Evolutionary conservation across 2,113 vertebrate species (phyloP), one percentile per base, ranked within the genome.

Genomic region (Ginglymostoma cirratum): DNA sequence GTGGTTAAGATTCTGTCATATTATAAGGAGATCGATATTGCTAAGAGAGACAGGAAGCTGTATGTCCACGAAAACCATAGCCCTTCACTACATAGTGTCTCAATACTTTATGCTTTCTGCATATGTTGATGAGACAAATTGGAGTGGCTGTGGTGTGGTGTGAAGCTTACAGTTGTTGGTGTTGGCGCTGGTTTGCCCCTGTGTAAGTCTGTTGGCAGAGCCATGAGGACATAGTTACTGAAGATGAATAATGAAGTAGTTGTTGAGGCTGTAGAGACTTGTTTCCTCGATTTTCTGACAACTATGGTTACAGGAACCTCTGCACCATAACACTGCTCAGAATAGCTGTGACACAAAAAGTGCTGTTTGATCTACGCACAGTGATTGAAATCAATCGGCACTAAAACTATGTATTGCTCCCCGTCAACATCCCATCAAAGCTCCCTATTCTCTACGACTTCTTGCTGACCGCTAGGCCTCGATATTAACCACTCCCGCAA

Each of bases 1-100:
- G 86, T 89, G 48, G 86, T 89, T 89, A 48, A 89, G 86, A 21
- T 89, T 89, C 86, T 89, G 86, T 52, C 12, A 55, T 52, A 55
- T 89, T 52, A 55, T 12, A 27, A 55, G 86, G 19, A 55, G 86
- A 89, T 52, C 23, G 30, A 52, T 55, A 89, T 55, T 30, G 48
- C 45, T 30, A 27, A 30, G 48, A 45, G 24, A 89, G 48, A 89
- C 48, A 89, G 86, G 48, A 89, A 24, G 24, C 24, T 89, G 23
- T 45, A 55, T 2, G 23, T 30, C 86, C 48, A 89, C 24, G 7
- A 48, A 89, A 89, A 89, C 10, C 24, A 52, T 55, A 55, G 30
- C 86, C 27, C 21, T 14, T 52, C 24, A 30, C 0, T 55, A 14
- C 5, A 14, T 19, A 5, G 38, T 21, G 45, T 23, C 3, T 86